Evolutionary conservation across 2,888 invertebrate species (phyloP), one percentile per base, ranked within the genome.

Genomic region (Ypsolopha scabrella): DNA sequence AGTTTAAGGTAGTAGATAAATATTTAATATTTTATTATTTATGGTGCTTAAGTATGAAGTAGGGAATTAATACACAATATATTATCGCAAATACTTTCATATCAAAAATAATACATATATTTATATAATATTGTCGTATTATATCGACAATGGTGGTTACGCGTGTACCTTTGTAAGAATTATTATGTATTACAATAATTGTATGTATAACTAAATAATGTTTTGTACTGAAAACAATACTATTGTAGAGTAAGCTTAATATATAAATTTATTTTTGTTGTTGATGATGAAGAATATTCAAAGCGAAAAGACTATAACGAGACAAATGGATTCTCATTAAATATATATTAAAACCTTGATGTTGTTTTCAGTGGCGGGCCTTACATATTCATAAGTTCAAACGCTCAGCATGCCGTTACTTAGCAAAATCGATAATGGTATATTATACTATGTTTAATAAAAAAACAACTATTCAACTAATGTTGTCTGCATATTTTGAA

Each of bases 101-200:
- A 47, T 47, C 35, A 14, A 10, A 39, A 62, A 60, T 61, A 58
- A 58, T 59, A 56, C 58, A 52, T 60, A 54, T 47, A 35, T n/a
- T 52, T 50, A 47, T 64, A 60, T 65, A 58, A 44, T 63, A 65
- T 65, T 67, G 65, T 70, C 64, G 63, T 55, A 14, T 11, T 7
- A 60, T 59, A 57, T 57, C 59, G 67, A 68, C 75, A 24, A 65
- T 70, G 81, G 78, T 80, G 80, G 82, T 85, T 83, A 80, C 80
- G 79, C 80, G 79, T 79, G 86, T 86, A 86, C 86, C 86, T 86
- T 81, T 80, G 69, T 39, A 49, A 41, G 34, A 34, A 48, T 41
- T 39, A 39, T n/a, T 39, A 41, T 33, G 41, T 41, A 49, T 49
- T 46, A 51, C 37, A 43, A 45, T 35, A 43, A 43, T 35, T 50